Evolutionary conservation across 2,797 vertebrate genomes (phyloP), one percentile per base, ranked within the genome.

Genomic region (Cichlasoma orientale): DNA sequence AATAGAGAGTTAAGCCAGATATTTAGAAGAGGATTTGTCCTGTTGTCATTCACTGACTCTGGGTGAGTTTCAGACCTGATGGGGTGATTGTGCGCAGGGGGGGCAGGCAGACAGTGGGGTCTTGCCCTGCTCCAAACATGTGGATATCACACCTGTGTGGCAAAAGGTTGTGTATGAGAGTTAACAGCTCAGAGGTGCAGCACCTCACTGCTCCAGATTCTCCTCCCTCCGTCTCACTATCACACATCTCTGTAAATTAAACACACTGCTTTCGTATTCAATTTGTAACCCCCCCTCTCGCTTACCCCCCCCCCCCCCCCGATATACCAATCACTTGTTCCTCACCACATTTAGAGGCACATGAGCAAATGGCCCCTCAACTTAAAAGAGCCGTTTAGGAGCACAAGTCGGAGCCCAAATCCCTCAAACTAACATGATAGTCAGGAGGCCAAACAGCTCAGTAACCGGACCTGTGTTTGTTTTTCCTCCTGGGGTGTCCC

Each of bases 161-260:
- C 93, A 94, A 96, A 95, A 95, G 93, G 93, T 94, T 58, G 7
- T 74, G 90, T 84, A 86, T 90, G 90, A 85, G 86, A 92, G 86
- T 92, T 90, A 91, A 92, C 91, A 89, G 59, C 93, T 91, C 61
- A 0, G 86, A 92, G 90, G 87, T 80, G 86, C 83, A 81, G 79
- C 72, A 4, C 77, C 88, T 92, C 75, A 7, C 77, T 38, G 79
- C 80, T 80, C 58, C 63, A 53, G 44, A 2, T 57, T 74, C 82
- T 77, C 85, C 78, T 77, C 84, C 86, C 72, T 87, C 69, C 66
- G 52, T 56, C 76, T 71, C 79, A 79, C 80, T 74, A 31, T 92
- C 93, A 75, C 89, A 90, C 69, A 2, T 68, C 74, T 31, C 77
- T 80, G 79, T 78, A 89, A 89, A 88, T 88, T 79, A 83, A 92